Percentiles rank a stretch among this genome's conserved stretches.
phyloP scores from a whole-genome alignment of 1,140 invertebrate species.

The Cotesia chilonis region DNA sequence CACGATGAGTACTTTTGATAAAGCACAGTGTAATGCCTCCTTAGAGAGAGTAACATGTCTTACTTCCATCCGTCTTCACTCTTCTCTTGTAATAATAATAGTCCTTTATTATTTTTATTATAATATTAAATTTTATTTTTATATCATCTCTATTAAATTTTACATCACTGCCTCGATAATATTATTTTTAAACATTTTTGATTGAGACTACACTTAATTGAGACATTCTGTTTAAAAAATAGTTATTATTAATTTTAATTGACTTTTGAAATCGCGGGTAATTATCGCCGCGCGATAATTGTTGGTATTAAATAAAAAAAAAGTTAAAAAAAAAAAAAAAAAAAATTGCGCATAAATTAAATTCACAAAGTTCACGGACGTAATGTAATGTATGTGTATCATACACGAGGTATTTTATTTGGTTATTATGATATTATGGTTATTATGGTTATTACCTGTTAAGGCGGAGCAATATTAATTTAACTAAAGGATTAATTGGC shows the following conservation, averaged over 20 bases:
- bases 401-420: too few relatives aligned
- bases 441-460: not conserved
- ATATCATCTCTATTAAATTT: conserved; percentile 15
- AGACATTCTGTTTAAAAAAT: too few relatives aligned
- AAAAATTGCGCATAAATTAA: not conserved
- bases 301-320: not conserved
- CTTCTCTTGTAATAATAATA: conserved; percentile 2
- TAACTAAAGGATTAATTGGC: conserved; percentile 27
- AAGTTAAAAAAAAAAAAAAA: not conserved
- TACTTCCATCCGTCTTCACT: conserved; percentile 14
- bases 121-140: conserved; percentile 6
- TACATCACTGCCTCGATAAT: not conserved
- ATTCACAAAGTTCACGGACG: not conserved
- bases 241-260: too few relatives aligned
- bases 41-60: conserved; percentile 23
- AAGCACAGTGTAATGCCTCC: conserved; percentile 39
- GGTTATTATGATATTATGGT: too few relatives aligned
- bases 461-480: conserved; percentile 14
- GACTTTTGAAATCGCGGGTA: too few relatives aligned
- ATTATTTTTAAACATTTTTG: too few relatives aligned
- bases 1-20: conserved; percentile 46
- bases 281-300: not conserved
- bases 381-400: not conserved
- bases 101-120: conserved; percentile 16
- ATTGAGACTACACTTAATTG: too few relatives aligned